Conservation (phyloP, 2,113 vertebrate genomes). For the Zootoca vivipara region DNA sequence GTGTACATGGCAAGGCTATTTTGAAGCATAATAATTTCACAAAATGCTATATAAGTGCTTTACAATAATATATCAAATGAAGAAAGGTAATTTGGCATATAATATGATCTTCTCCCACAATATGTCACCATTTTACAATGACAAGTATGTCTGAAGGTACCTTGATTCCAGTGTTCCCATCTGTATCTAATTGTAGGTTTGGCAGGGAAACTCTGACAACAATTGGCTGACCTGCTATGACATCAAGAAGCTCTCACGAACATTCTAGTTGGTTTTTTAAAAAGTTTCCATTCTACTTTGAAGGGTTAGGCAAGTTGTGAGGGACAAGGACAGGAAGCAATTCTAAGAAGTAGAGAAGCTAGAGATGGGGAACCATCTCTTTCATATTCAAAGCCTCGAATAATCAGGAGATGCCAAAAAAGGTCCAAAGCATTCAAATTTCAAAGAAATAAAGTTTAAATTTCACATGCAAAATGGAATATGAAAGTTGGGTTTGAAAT, state of each 20-base stretch:
- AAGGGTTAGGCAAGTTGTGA: neutral
- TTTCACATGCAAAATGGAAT: neutral
- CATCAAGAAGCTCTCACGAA: neutral
- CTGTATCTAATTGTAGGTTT: neutral
- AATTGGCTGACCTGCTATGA: neutral
- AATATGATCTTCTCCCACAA: slow-evolving; percentile 37
- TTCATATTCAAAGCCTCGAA: neutral
- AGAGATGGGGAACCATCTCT: too few species aligned
- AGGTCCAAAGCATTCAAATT: neutral
- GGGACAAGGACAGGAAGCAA: neutral
- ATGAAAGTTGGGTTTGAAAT: neutral
- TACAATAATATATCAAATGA: neutral
- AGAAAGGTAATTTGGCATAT: slow-evolving; percentile 35
- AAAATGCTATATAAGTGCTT: neutral
- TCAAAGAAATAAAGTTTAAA: neutral
- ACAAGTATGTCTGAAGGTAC: neutral
- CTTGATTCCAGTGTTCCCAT: neutral
- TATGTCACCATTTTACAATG: slow-evolving; percentile 3
- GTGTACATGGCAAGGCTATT: neutral
- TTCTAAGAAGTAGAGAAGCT: neutral
- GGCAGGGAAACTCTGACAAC: neutral
- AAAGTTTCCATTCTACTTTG: too few species aligned
- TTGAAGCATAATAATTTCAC: neutral
- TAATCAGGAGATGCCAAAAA: neutral
- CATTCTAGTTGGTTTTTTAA: neutral